Percentiles rank a stretch among this genome's conserved stretches.
Conservation (phyloP, 2,113 vertebrate species). For the Pseudopodoces humilis region DNA sequence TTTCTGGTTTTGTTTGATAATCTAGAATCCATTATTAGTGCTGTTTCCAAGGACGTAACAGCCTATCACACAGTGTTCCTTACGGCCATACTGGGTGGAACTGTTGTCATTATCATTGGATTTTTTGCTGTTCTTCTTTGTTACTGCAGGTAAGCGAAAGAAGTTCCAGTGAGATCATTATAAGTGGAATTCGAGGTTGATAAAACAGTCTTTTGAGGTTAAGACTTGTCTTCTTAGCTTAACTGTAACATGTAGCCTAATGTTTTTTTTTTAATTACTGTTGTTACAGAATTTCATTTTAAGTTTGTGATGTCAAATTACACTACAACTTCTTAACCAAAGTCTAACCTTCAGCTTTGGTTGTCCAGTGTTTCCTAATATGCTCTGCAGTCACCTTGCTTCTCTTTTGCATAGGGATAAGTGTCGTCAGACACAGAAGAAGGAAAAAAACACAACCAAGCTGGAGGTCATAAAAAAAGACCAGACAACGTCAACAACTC, state of each 20-base stretch:
- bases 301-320: background rate
- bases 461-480: slow-evolving; percentile 89
- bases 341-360: background rate
- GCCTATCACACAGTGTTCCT: slow-evolving; percentile 89
- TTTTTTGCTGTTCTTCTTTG: slow-evolving; percentile 89
- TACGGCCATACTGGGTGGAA: slow-evolving; percentile 88
- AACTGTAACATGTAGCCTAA: background rate
- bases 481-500: slow-evolving; percentile 93
- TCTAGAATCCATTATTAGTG: slow-evolving; percentile 79
- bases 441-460: slow-evolving; percentile 78
- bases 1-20: slow-evolving; percentile 26
- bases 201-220: background rate
- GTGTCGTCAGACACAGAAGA: slow-evolving; percentile 73
- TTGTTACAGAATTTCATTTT: background rate
- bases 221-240: background rate
- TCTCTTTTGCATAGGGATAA: slow-evolving; percentile 73
- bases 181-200: background rate
- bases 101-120: slow-evolving; percentile 83
- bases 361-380: background rate
- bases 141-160: slow-evolving; percentile 87
- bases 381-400: background rate
- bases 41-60: slow-evolving; percentile 81
- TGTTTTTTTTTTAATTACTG: background rate
- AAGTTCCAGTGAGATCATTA: background rate
- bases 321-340: background rate